These are phyloP conservation scores for Diaprepes abbreviatus DNA, from an alignment of 2,888 invertebrate genomes.

Conservation along the genomic window DNA sequence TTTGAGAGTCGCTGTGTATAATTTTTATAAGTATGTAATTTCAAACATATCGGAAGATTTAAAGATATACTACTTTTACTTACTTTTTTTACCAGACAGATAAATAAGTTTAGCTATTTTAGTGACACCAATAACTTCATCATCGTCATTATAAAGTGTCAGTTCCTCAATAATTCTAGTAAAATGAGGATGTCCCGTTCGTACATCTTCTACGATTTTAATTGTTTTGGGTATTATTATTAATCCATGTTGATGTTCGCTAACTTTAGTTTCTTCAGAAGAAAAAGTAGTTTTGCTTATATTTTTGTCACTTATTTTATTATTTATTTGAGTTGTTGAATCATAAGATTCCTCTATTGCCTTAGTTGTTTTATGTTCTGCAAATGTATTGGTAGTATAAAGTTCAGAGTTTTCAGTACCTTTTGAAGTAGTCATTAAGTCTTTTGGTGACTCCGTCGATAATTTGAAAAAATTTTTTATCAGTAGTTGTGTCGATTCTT, in stretches of 20 bases:
- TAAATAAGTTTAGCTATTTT: constrained; percentile 27
- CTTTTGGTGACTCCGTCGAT: too few relatives aligned
- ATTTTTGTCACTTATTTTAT: neutral
- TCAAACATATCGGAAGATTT: neutral
- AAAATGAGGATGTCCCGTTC: constrained; percentile 25
- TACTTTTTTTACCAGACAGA: neutral
- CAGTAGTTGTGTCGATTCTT: too few relatives aligned
- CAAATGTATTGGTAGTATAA: too few relatives aligned
- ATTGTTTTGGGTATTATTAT: constrained; percentile 28
- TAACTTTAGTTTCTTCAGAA: neutral
- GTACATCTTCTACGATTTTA: neutral
- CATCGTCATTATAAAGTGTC: constrained; percentile 37
- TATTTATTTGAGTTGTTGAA: neutral
- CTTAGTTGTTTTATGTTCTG: neutral
- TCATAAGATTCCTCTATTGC: neutral
- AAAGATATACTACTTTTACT: too few relatives aligned
- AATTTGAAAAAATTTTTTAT: too few relatives aligned
- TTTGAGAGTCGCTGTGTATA: neutral
- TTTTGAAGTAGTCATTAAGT: too few relatives aligned
- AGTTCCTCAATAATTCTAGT: constrained; percentile 25
- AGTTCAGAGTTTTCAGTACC: too few relatives aligned
- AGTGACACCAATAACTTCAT: constrained; percentile 30
- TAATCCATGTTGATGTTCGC: constrained; percentile 12
- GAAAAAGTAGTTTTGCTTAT: neutral
- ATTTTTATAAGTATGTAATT: neutral